Conservation (phyloP, 2,113 vertebrate species). For the Raphicerus campestris region DNA sequence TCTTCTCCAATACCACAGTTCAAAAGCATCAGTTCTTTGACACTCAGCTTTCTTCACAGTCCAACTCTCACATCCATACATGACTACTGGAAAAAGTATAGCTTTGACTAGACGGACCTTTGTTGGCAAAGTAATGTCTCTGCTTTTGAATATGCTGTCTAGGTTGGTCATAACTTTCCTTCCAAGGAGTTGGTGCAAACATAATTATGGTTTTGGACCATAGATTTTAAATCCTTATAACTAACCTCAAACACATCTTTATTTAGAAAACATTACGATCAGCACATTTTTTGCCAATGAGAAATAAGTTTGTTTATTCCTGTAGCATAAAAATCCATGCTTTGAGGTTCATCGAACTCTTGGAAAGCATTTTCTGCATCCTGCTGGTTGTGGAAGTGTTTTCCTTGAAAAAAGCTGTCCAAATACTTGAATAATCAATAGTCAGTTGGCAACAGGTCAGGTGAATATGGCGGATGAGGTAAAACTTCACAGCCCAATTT, state of each 20-base stretch:
- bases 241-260: background rate
- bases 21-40: too few species aligned
- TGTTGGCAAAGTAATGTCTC: too few species aligned
- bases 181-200: background rate
- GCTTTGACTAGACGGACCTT: too few species aligned
- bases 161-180: too few species aligned
- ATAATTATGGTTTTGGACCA: background rate
- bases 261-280: background rate
- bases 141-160: too few species aligned
- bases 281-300: background rate
- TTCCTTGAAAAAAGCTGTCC: background rate
- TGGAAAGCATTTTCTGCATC: background rate
- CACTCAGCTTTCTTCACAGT: too few species aligned
- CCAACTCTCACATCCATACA: too few species aligned
- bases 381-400: background rate
- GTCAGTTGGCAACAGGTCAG: background rate
- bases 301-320: background rate
- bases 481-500: background rate
- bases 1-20: too few species aligned
- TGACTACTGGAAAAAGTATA: too few species aligned
- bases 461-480: background rate
- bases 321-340: background rate
- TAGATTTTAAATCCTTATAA: background rate
- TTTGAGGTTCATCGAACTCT: background rate
- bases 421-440: background rate